Conservation (phyloP, 2,113 vertebrate genomes). For the Forbesichthys papilliferus region DNA sequence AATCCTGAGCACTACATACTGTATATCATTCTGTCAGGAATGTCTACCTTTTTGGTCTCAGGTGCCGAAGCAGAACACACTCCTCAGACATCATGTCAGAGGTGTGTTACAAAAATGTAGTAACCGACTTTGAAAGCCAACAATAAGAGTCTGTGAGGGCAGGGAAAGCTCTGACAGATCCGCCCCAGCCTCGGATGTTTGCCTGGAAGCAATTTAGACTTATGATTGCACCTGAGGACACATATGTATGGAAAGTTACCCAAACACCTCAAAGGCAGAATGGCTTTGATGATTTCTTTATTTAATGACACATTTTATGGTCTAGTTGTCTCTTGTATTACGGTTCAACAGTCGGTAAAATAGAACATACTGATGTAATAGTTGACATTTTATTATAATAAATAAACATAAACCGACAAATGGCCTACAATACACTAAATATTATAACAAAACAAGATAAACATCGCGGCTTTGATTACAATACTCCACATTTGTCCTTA, state of each 20-base stretch:
- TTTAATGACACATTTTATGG: slow-evolving; percentile 24
- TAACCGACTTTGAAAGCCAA: slow-evolving; percentile 35
- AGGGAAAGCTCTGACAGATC: slow-evolving; percentile 37
- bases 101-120: slow-evolving; percentile 54
- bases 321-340: slow-evolving; percentile 30
- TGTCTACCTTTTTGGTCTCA: slow-evolving; percentile 28
- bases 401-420: slow-evolving; percentile 36
- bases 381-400: no score
- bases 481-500: no score
- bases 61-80: slow-evolving; percentile 5
- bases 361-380: slow-evolving; percentile 19
- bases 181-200: slow-evolving; percentile 52
- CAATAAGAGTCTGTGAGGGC: slow-evolving; percentile 34
- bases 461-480: no score
- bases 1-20: slow-evolving; percentile 37
- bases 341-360: slow-evolving; percentile 26
- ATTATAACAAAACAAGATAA: no score
- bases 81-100: slow-evolving; percentile 41
- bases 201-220: slow-evolving; percentile 57
- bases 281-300: slow-evolving; percentile 38
- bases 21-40: slow-evolving; percentile 47
- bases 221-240: slow-evolving; percentile 41
- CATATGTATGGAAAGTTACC: slow-evolving; percentile 33
- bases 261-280: slow-evolving; percentile 31
- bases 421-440: neutral